A percentile compares a stretch with the other conserved stretches of the same genome.
phyloP scores from a whole-genome alignment of 2,113 vertebrate species.

The Vidua chalybeata region DNA sequence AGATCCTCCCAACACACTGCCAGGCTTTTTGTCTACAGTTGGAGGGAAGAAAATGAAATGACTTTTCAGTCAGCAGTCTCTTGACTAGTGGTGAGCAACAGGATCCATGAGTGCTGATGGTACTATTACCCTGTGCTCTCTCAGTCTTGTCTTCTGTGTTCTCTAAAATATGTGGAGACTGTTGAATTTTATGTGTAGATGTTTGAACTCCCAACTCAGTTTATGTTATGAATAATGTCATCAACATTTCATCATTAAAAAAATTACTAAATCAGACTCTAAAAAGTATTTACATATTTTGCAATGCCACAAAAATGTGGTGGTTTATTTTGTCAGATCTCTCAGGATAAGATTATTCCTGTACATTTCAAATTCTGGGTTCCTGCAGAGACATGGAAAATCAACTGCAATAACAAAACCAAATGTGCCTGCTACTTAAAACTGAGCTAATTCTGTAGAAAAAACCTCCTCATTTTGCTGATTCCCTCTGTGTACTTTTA shows the following conservation, averaged over 20 bases:
- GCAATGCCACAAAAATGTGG: slow-evolving; percentile 1
- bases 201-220: background rate
- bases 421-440: background rate
- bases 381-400: background rate
- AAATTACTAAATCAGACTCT: background rate
- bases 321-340: slow-evolving; percentile 19
- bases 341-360: slow-evolving; percentile 1
- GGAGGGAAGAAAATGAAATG: background rate
- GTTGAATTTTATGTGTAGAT: background rate
- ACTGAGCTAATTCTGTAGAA: background rate
- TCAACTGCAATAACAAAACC: background rate
- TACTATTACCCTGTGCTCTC: background rate
- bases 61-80: background rate
- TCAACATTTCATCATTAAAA: background rate
- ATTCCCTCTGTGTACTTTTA: background rate
- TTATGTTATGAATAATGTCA: background rate
- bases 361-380: background rate
- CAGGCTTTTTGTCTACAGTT: background rate
- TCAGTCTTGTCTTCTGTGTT: background rate
- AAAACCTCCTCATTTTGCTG: background rate
- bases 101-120: background rate
- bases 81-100: background rate
- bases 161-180: background rate
- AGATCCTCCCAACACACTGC: background rate
- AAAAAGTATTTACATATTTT: slow-evolving; percentile 40